Evolutionary conservation across 2,113 vertebrate species (phyloP).

Genomic region (Equus quagga): DNA sequence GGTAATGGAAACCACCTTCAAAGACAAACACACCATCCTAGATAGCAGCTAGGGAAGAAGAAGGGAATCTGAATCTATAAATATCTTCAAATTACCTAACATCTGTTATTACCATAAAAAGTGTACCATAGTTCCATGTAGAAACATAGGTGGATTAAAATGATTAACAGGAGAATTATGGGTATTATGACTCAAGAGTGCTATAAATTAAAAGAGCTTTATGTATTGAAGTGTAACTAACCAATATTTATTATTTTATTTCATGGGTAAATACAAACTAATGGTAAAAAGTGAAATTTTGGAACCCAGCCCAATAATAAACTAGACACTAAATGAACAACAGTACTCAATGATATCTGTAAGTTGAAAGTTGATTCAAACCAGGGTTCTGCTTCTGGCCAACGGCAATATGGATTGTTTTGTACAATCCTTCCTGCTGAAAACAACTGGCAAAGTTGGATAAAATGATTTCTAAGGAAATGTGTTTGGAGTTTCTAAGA

Average conservation of each 20-base stretch:
- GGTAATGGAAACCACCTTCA: too few relatives aligned
- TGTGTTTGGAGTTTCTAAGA: not conserved
- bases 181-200: not conserved
- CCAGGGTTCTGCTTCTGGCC: not conserved
- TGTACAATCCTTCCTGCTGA: not conserved
- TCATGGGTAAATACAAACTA: not conserved
- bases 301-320: not conserved
- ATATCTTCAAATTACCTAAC: not conserved
- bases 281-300: constrained; percentile 14
- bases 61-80: not conserved
- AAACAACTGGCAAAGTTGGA: not conserved
- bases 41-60: not conserved
- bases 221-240: not conserved
- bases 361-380: not conserved
- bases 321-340: not conserved
- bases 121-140: not conserved
- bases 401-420: not conserved
- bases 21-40: not conserved
- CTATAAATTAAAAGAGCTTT: not conserved
- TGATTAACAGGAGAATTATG: not conserved
- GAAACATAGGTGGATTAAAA: not conserved
- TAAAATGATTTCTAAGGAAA: not conserved
- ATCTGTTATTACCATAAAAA: not conserved
- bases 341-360: not conserved
- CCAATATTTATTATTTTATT: not conserved